Percentiles rank a stretch among this genome's conserved stretches.
phyloP scores from a whole-genome alignment of 2,888 invertebrate genomes.

The Erebia epiphron region DNA sequence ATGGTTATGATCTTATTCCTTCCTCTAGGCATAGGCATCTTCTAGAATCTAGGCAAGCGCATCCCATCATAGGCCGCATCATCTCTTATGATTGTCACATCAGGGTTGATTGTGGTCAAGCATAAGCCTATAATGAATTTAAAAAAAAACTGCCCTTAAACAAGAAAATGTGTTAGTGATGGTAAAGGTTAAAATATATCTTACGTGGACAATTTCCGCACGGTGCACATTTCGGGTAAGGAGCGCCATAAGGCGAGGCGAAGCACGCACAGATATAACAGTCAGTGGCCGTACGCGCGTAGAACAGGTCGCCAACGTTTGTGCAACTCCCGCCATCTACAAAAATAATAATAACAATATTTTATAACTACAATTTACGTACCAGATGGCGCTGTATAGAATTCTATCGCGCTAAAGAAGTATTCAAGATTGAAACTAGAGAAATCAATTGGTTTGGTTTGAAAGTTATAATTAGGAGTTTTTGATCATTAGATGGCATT shows the following conservation, averaged over 20 bases:
- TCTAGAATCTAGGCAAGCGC: too few species aligned
- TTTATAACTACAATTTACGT: background rate
- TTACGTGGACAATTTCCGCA: slow-evolving; percentile 53
- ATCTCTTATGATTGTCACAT: background rate
- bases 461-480: too few species aligned
- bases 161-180: too few species aligned
- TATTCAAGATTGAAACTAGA: background rate
- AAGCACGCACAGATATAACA: slow-evolving; percentile 69
- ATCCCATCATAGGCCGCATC: too few species aligned
- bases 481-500: too few species aligned
- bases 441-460: background rate
- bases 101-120: too few species aligned
- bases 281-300: slow-evolving; percentile 42
- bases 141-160: too few species aligned
- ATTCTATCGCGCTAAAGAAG: background rate
- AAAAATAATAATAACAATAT: slow-evolving; percentile 10
- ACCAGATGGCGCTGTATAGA: slow-evolving; percentile 3
- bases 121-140: too few species aligned
- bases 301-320: slow-evolving; percentile 61
- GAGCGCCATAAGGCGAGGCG: slow-evolving; percentile 34
- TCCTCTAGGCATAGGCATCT: too few species aligned
- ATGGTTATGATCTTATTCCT: too few species aligned
- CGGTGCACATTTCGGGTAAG: slow-evolving; percentile 57
- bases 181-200: too few species aligned
- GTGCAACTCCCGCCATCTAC: slow-evolving; percentile 48